Evolutionary conservation across 2,797 vertebrate species (phyloP).

Genomic region (Danio aesculapii): DNA sequence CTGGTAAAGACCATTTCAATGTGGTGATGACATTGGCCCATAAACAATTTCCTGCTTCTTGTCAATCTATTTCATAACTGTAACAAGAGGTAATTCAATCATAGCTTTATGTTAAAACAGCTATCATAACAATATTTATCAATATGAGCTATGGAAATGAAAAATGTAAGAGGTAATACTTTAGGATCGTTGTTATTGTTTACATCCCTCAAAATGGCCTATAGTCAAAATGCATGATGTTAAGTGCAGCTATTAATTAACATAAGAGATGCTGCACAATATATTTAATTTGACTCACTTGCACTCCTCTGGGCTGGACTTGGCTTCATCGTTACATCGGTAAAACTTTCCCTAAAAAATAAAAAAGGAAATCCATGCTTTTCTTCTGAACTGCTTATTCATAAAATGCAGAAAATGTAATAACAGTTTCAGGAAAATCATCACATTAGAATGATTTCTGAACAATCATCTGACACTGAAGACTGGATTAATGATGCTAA

Average conservation of each 20-base stretch:
- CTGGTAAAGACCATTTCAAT: too few relatives aligned
- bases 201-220: too few relatives aligned
- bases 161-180: too few relatives aligned
- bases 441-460: neutral
- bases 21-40: too few relatives aligned
- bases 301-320: conserved; percentile 92
- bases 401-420: neutral
- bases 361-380: neutral
- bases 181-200: too few relatives aligned
- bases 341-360: conserved; percentile 93
- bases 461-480: conserved; percentile 2
- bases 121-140: too few relatives aligned
- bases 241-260: neutral
- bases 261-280: neutral
- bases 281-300: conserved; percentile 81
- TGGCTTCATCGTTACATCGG: conserved; percentile 96
- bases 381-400: neutral
- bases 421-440: too few relatives aligned
- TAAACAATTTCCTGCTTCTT: too few relatives aligned
- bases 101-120: too few relatives aligned
- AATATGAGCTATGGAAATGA: too few relatives aligned
- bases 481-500: neutral
- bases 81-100: too few relatives aligned
- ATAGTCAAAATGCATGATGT: neutral
- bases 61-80: too few relatives aligned